Conservation (phyloP, 2,797 vertebrate species). For the Babyrousa celebensis region DNA sequence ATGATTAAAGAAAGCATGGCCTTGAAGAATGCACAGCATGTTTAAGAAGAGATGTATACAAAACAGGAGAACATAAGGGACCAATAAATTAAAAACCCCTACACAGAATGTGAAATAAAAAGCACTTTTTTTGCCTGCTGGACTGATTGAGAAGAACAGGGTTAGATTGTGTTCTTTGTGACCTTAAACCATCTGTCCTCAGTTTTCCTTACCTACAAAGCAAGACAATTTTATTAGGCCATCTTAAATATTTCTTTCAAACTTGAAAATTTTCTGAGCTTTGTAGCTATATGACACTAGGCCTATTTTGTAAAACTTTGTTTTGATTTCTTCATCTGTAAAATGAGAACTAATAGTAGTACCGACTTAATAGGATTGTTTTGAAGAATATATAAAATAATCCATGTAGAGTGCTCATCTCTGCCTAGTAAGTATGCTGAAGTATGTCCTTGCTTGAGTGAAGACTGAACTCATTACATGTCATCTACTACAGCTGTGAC, state of each 20-base stretch:
- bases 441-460: neutral
- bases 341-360: neutral
- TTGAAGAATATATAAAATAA: neutral
- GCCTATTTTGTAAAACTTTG: neutral
- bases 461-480: neutral
- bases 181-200: neutral
- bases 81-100: neutral
- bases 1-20: slow-evolving; percentile 14
- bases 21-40: slow-evolving; percentile 49
- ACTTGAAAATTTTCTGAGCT: slow-evolving; percentile 6
- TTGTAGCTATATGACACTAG: neutral
- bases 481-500: neutral
- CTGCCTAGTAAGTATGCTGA: neutral
- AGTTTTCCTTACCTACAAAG: slow-evolving; percentile 32
- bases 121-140: neutral
- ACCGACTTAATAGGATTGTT: neutral
- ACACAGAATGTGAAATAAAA: neutral
- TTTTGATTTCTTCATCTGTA: slow-evolving; percentile 33
- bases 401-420: neutral
- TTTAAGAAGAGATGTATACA: slow-evolving; percentile 16
- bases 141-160: neutral
- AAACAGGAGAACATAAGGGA: neutral
- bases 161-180: neutral
- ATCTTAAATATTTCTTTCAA: slow-evolving; percentile 45
- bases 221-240: neutral